A percentile compares a stretch with the other conserved stretches of the same genome.
phyloP scores from a whole-genome alignment of 2,113 vertebrate genomes.

The Abramis brama region DNA sequence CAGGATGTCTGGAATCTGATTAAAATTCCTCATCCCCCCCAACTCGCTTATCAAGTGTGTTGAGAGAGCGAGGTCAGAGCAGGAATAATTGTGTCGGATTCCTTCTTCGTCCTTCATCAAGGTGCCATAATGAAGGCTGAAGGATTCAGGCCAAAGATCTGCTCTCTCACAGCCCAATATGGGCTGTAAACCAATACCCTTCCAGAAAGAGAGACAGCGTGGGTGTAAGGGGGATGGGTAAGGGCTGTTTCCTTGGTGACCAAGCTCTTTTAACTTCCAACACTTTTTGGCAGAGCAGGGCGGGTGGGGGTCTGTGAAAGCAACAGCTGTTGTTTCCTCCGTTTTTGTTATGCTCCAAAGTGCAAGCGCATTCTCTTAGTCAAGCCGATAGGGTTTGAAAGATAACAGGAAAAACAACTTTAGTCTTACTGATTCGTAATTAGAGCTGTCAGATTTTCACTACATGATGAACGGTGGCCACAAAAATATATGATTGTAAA shows the following conservation, averaged over 20 bases:
- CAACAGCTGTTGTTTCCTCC: constrained; percentile 88
- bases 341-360: constrained; percentile 65
- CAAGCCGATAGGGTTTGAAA: constrained; percentile 67
- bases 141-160: constrained; percentile 69
- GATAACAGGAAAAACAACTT: constrained; percentile 50
- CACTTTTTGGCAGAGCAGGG: constrained; percentile 65
- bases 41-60: constrained; percentile 82
- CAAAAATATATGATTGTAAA: not conserved
- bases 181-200: constrained; percentile 83
- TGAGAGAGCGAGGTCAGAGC: constrained; percentile 67
- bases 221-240: constrained; percentile 56
- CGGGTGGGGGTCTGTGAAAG: constrained; percentile 85
- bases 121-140: constrained; percentile 77
- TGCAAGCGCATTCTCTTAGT: constrained; percentile 68
- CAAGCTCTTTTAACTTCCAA: constrained; percentile 67
- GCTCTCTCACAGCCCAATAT: constrained; percentile 61
- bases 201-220: constrained; percentile 45
- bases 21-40: constrained; percentile 72
- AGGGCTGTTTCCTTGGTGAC: constrained; percentile 79
- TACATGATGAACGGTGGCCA: not conserved
- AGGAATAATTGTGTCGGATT: constrained; percentile 78
- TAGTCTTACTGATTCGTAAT: constrained; percentile 23
- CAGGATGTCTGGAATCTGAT: constrained; percentile 74
- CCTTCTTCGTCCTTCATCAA: constrained; percentile 80
- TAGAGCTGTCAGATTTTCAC: not conserved